Evolutionary conservation across 2,797 vertebrate genomes (phyloP).

Genomic region (Masticophis lateralis): DNA sequence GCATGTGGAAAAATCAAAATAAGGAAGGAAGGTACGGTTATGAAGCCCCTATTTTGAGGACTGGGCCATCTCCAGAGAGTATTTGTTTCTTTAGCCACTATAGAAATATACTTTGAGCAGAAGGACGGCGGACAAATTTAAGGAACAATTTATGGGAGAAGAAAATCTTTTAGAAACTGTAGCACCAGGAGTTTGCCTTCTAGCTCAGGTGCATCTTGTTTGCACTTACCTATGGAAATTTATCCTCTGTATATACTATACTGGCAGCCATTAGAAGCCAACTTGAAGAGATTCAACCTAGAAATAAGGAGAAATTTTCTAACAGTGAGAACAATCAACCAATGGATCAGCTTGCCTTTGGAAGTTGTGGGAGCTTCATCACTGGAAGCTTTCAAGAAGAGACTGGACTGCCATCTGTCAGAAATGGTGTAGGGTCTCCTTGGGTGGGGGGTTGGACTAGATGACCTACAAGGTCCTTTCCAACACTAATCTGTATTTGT

Average conservation of each 20-base stretch:
- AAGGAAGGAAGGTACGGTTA: constrained; percentile 57
- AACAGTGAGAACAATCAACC: no score
- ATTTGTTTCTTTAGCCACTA: constrained; percentile 54
- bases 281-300: no score
- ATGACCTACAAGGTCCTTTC: no score
- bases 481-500: no score
- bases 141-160: neutral
- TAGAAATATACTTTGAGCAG: constrained; percentile 40
- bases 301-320: no score
- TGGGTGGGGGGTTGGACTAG: no score
- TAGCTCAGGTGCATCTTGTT: neutral
- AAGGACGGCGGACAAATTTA: constrained; percentile 20
- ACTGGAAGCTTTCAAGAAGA: no score
- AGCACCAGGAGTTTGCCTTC: neutral
- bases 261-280: neutral
- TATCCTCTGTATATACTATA: neutral
- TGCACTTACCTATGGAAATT: neutral
- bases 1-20: constrained; percentile 56
- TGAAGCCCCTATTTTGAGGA: constrained; percentile 50
- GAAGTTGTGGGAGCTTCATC: no score
- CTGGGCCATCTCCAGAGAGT: constrained; percentile 52
- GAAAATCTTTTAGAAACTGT: constrained; percentile 9
- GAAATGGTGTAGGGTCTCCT: no score
- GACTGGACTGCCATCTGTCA: no score
- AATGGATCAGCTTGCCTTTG: no score